Base-by-base conservation (phyloP, 2,888 invertebrate genomes). In the Eubasilissa splendida region DNA sequence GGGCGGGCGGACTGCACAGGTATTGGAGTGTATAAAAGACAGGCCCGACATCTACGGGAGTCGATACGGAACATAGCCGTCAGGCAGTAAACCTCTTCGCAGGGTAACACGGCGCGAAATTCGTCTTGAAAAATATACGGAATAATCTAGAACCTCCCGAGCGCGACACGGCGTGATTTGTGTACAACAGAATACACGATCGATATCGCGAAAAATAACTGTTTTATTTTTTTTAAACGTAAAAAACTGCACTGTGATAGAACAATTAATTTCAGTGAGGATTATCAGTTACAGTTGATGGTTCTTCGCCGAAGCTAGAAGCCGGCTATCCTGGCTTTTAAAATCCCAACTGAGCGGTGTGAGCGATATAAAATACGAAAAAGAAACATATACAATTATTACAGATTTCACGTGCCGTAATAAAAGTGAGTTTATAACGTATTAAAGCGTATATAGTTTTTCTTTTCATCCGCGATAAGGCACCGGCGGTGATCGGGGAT, bases 41-140 rank as follows among this genome's bases (percentile, higher is more conserved):
- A 87, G 87, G 88, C 88, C 89, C 88, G 90, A 90, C 90, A 89
- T 90, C 90, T 90, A 88, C 89, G 89, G 88, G 90, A 59, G n/a
- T 42, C 12, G 22, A 76, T 63, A 58, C 74, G 74, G 63, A 76
- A 59, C 63, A 33, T 14, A 53, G 14, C 63, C 53, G 66, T 31
- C 56, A 22, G 54, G 54, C 56, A 54, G 77, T n/a, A 50, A 54
- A 77, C 66, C 77, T 60, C 58, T 71, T 71, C 68, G 56, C 68
- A 33, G 52, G 56, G 56, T 33, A 66, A 63, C 14, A 12, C 66
- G 59, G 68, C 77, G 68, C 77, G 54, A 60, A 68, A 68, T 68
- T 56, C 56, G 31, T 42, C 42, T 42, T 42, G 42, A 42, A 42
- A 5, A 42, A 42, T 42, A 68, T 12, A 54, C 68, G 33, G 68